A percentile compares a stretch with the other conserved stretches of the same genome.
Evolutionary conservation across 2,797 vertebrate species (phyloP).

Genomic region (Harpagifer antarcticus): DNA sequence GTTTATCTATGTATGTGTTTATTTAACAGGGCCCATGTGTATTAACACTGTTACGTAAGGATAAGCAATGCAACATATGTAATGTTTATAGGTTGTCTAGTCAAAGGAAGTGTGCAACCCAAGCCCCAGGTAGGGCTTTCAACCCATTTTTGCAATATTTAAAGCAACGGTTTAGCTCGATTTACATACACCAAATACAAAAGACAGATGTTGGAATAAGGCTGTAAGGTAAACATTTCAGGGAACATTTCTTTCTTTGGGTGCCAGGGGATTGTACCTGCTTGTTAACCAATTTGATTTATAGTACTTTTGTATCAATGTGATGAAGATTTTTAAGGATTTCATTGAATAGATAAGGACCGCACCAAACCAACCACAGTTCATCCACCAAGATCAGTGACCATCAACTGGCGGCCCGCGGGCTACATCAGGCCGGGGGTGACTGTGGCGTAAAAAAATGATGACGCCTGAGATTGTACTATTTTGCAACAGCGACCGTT

Average conservation of each 20-base stretch:
- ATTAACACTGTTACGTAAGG: background rate
- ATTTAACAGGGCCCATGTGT: background rate
- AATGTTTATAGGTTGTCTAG: background rate
- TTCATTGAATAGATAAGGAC: background rate
- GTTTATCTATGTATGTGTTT: constrained; percentile 20
- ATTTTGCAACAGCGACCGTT: no score
- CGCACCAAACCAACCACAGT: background rate
- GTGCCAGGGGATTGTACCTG: background rate
- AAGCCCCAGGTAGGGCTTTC: background rate
- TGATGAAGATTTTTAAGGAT: background rate
- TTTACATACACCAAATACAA: background rate
- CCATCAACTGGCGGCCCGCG: no score
- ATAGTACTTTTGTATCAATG: background rate
- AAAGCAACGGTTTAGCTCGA: background rate
- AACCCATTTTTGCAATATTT: background rate
- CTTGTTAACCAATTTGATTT: background rate
- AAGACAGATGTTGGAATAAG: background rate
- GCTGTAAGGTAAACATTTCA: background rate
- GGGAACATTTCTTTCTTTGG: background rate
- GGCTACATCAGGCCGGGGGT: no score
- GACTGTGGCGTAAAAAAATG: no score
- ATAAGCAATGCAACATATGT: constrained; percentile 14
- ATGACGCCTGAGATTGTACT: no score
- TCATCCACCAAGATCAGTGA: background rate
- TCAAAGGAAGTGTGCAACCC: background rate